Base-by-base conservation (phyloP, 1,140 invertebrate genomes). In the Heliconius eleuchia region DNA sequence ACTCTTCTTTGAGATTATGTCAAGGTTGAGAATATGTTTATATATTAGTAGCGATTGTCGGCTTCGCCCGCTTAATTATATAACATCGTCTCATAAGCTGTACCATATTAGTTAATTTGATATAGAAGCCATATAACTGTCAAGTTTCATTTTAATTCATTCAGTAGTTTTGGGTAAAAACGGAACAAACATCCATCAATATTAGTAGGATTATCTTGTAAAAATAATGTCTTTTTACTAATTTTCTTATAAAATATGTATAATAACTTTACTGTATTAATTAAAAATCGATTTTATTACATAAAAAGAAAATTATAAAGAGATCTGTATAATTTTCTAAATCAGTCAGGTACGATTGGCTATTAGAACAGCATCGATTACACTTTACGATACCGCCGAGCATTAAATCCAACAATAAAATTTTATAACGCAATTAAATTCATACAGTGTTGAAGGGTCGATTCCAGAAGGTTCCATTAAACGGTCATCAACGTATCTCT, bases 401-500 rank as follows among this genome's bases (percentile, higher is more conserved):
- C 73, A 52, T 46, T 71, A 34, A 46, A 70, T 52, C n/a, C 11
- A 16, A 19, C 66, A 70, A 74, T 79, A 66, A 79, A 80, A 71
- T 55, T 80, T 76, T 80, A 76, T 76, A 6, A 55, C 23, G 11
- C 74, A 80, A 74, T 80, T 73, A 76, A 80, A 80, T 80, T 77
- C 55, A 77, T 77, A 77, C 74, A 76, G 74, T 76, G 60, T 71
- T 76, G 55, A 76, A 57, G 74, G 57, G 19, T 34, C n/a, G 60
- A 77, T 73, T 80, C 72, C 74, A 70, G 75, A 72, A 80, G 78
- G 77, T 82, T 77, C 74, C 84, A 87, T 87, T 88, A 85, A 88
- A 87, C 84, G 81, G 79, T 84, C 85, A 83, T 88, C 83, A 87
- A 83, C 82, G 76, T 84, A 83, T 82, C 82, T 86, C 60, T 60